A percentile compares a stretch with the other conserved stretches of the same genome.
phyloP scores from a whole-genome alignment of 2,888 invertebrate species.

The Eustalomyia histrio region DNA sequence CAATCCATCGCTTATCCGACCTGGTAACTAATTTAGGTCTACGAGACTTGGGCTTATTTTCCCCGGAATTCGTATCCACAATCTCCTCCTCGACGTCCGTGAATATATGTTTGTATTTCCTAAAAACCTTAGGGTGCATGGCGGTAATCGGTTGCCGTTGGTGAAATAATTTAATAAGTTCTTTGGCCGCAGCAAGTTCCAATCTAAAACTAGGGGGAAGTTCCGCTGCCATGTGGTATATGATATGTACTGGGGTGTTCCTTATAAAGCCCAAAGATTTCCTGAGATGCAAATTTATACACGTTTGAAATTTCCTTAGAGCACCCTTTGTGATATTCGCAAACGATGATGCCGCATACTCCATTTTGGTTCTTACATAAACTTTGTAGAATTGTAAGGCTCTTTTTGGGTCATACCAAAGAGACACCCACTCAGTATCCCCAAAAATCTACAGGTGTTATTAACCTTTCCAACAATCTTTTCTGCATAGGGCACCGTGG shows the following conservation, averaged over 20 bases:
- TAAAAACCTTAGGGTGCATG: background rate
- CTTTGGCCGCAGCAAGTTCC: too few species aligned
- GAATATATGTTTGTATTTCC: too few species aligned
- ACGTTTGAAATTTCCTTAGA: background rate
- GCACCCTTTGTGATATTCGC: background rate
- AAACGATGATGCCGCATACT: conserved; percentile 10
- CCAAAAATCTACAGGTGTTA: background rate
- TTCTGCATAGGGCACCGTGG: background rate
- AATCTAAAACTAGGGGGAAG: too few species aligned
- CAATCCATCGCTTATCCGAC: too few species aligned
- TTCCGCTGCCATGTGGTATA: too few species aligned
- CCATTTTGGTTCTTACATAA: conserved; percentile 7
- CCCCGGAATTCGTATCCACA: too few species aligned
- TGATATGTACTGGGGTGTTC: too few species aligned
- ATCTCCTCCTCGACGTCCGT: too few species aligned
- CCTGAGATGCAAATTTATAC: background rate
- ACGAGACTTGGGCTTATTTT: too few species aligned
- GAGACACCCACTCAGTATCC: background rate
- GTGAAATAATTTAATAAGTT: too few species aligned
- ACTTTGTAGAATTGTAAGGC: background rate
- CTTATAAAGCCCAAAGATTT: too few species aligned
- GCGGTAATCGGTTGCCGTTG: background rate
- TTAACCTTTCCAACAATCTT: background rate
- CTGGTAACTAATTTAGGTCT: too few species aligned
- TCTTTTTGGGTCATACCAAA: conserved; percentile 14